Evolutionary conservation across 2,888 invertebrate genomes (phyloP).

Genomic region (Cartodere bifasciata): DNA sequence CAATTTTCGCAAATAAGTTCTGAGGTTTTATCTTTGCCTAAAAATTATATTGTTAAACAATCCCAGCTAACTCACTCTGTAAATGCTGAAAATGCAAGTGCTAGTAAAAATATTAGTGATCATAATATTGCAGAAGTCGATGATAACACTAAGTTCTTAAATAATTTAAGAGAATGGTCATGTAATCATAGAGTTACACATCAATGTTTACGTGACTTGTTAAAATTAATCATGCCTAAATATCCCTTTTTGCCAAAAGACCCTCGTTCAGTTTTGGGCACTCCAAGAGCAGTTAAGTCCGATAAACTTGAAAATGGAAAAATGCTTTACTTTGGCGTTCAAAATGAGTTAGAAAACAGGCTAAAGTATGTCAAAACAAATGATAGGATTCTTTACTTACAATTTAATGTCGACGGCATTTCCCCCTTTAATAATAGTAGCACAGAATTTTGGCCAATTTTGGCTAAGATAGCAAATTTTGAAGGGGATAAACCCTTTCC

Average conservation of each 20-base stretch:
- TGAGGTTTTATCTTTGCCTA: no score
- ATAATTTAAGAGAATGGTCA: slow-evolving; percentile 2
- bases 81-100: no score
- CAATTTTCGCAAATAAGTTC: no score
- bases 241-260: slow-evolving; percentile 3
- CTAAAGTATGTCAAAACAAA: slow-evolving; percentile 3
- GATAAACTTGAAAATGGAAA: slow-evolving; percentile 1
- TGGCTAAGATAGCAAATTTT: not conserved
- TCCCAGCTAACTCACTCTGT: no score
- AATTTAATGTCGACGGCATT: slow-evolving; percentile 5
- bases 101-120: no score
- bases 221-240: slow-evolving; percentile 3
- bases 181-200: slow-evolving; percentile 4
- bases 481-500: slow-evolving; percentile 2
- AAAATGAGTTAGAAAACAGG: not conserved
- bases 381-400: not conserved
- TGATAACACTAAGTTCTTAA: slow-evolving; percentile 3
- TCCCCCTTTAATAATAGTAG: slow-evolving; percentile 3
- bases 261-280: slow-evolving; percentile 3
- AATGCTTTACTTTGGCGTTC: slow-evolving; percentile 5
- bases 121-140: no score
- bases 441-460: slow-evolving; percentile 4
- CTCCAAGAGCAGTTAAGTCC: slow-evolving; percentile 2
- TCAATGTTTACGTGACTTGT: slow-evolving; percentile 2
- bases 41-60: no score